Conservation (phyloP, 1,140 invertebrate species). For the Pseudomyrmex concolor region DNA sequence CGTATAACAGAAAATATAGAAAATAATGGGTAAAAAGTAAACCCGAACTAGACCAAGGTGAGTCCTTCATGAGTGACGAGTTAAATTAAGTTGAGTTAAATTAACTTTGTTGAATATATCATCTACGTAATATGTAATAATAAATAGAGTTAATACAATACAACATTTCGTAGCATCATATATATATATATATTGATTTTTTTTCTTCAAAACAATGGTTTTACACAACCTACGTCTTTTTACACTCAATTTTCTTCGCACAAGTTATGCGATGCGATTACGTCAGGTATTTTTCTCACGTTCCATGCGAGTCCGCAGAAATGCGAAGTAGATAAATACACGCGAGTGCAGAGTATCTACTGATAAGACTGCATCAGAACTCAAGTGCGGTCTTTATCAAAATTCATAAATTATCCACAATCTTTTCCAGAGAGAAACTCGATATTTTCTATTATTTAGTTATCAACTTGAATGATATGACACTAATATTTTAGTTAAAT, state of each 20-base stretch:
- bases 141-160: too few species aligned
- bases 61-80: constrained; percentile 74
- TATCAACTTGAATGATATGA: neutral
- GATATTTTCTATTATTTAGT: neutral
- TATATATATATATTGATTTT: too few species aligned
- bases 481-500: neutral
- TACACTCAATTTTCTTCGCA: too few species aligned
- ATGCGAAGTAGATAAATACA: neutral
- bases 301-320: constrained; percentile 2
- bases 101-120: neutral
- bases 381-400: constrained; percentile 62
- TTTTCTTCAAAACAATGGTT: too few species aligned
- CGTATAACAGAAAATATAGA: constrained; percentile 21
- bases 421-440: constrained; percentile 34
- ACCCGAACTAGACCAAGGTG: constrained; percentile 80
- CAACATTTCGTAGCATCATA: too few species aligned
- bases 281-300: neutral
- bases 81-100: constrained; percentile 39
- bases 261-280: constrained; percentile 9
- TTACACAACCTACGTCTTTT: too few species aligned
- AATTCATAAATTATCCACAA: constrained; percentile 12
- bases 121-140: too few species aligned
- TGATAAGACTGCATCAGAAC: constrained; percentile 52
- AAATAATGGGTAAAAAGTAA: constrained; percentile 12
- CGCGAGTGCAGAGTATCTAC: constrained; percentile 34